These are phyloP conservation scores for Xiphophorus couchianus DNA, from an alignment of 2,113 vertebrate species.

Conservation along the genomic window DNA sequence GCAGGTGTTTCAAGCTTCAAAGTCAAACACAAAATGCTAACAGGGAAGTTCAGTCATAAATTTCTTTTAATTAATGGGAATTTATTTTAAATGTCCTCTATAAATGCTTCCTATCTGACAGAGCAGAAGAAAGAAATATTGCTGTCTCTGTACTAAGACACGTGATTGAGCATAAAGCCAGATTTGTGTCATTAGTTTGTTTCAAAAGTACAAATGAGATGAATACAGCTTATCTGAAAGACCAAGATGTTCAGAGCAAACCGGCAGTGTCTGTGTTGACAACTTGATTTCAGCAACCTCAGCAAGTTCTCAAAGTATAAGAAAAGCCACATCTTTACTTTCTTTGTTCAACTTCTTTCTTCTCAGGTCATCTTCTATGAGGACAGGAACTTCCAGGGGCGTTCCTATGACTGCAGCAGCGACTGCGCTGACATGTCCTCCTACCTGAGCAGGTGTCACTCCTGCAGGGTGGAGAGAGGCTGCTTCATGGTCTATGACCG, in stretches of 20 bases:
- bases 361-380: constrained; percentile 30
- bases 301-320: no score
- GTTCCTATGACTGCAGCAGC: constrained; percentile 44
- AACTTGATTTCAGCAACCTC: no score
- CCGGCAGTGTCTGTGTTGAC: no score
- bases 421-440: constrained; percentile 46
- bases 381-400: constrained; percentile 24
- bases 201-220: no score
- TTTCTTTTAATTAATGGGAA: background rate
- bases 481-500: constrained; percentile 58
- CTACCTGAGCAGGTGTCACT: constrained; percentile 53
- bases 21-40: no score
- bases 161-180: no score
- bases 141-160: no score
- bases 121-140: no score
- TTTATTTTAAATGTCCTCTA: background rate
- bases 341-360: background rate
- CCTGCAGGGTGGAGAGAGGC: constrained; percentile 56
- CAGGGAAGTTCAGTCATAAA: background rate
- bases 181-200: no score
- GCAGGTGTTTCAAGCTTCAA: constrained; percentile 4
- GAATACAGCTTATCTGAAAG: no score
- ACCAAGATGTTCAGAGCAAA: no score
- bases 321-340: background rate
- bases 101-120: no score